These are phyloP conservation scores for Epinotia demarniana DNA, from an alignment of 2,888 invertebrate species.

Conservation along the genomic window DNA sequence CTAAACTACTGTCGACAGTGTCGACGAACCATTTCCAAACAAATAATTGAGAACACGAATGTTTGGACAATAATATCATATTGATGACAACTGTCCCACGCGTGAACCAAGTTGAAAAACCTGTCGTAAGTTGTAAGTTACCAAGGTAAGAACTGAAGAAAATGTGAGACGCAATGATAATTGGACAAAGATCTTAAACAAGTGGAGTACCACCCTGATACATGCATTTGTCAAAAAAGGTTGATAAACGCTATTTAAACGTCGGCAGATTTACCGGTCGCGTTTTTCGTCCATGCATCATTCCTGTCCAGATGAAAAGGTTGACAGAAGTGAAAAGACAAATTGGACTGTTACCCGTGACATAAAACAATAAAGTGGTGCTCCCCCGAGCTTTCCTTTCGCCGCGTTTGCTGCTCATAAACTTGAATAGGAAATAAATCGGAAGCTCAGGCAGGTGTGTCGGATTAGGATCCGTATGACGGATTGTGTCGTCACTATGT, in stretches of 20 bases:
- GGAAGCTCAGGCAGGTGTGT: constrained; percentile 46
- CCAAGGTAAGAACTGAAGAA: no score
- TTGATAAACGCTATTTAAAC: not conserved
- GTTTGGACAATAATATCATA: no score
- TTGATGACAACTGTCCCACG: no score
- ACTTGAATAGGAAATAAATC: constrained; percentile 65
- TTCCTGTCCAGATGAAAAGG: constrained; percentile 66
- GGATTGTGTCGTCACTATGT: constrained; percentile 33
- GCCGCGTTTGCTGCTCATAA: constrained; percentile 57
- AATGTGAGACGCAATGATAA: no score
- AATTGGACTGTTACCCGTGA: constrained; percentile 66
- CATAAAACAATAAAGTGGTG: constrained; percentile 68
- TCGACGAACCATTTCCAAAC: no score
- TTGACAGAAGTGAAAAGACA: constrained; percentile 64
- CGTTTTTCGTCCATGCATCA: constrained; percentile 54
- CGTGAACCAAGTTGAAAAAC: no score
- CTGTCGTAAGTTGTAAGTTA: no score
- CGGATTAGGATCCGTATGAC: constrained; percentile 40
- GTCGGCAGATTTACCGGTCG: constrained; percentile 11
- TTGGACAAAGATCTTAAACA: no score
- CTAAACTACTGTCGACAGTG: no score
- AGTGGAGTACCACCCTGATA: no score
- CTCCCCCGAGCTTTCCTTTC: constrained; percentile 49
- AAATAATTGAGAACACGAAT: no score
- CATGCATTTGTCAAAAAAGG: not conserved